Conservation (phyloP, 2,888 invertebrate species). For the Chrysodeixis includens region DNA sequence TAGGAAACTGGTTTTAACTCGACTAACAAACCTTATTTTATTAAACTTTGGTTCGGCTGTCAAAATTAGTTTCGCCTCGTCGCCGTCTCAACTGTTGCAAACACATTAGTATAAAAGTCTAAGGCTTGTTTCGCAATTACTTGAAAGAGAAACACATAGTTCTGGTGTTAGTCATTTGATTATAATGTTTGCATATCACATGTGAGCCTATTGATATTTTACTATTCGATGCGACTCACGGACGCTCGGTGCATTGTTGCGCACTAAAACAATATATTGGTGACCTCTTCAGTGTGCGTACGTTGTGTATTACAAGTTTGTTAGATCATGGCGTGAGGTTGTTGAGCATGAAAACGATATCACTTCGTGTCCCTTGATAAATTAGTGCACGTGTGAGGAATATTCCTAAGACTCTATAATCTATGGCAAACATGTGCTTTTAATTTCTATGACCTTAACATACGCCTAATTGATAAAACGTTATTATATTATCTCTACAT, state of each 20-base stretch:
- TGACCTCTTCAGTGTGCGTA: conserved; percentile 30
- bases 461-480: background rate
- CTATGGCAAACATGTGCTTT: background rate
- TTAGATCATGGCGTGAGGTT: conserved; percentile 23
- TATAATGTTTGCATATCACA: conserved; percentile 48
- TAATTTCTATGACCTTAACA: background rate
- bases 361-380: conserved; percentile 12
- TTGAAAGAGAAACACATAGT: conserved; percentile 45
- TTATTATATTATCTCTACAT: background rate
- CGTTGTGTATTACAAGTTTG: conserved; percentile 26
- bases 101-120: conserved; percentile 3
- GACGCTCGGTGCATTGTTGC: conserved; percentile 49
- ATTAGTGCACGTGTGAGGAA: conserved; percentile 3
- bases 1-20: conserved; percentile 26
- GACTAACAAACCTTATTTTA: conserved; percentile 14
- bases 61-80: background rate
- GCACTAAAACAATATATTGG: conserved; percentile 46
- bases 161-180: conserved; percentile 52
- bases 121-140: conserved; percentile 11
- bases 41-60: background rate
- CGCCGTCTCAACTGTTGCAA: background rate
- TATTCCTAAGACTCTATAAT: background rate
- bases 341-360: conserved; percentile 42
- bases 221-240: conserved; percentile 58
- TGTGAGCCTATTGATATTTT: conserved; percentile 41